A percentile compares a stretch with the other conserved stretches of the same genome.
These are phyloP conservation scores for Bos javanicus DNA, from an alignment of 2,113 vertebrate species.

Conservation along the genomic window DNA sequence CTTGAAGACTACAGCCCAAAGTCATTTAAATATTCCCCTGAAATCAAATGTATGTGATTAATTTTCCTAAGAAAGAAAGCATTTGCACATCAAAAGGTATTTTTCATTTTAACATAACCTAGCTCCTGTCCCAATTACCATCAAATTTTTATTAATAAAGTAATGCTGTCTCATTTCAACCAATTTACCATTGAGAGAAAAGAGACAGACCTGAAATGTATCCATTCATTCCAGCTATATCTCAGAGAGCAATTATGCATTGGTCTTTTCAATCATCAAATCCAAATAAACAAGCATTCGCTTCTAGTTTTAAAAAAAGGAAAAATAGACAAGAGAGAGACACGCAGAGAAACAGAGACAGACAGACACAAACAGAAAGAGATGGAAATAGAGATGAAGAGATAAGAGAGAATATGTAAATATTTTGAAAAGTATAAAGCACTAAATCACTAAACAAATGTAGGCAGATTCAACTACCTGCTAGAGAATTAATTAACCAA, in stretches of 20 bases:
- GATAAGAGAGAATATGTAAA: neutral
- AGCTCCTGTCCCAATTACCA: conserved; percentile 48
- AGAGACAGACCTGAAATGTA: conserved; percentile 9
- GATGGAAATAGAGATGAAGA: neutral
- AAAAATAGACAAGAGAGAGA: neutral
- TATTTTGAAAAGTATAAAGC: neutral
- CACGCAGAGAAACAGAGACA: neutral
- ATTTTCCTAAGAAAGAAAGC: conserved; percentile 34
- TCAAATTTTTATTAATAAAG: conserved; percentile 61
- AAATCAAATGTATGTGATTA: conserved; percentile 43
- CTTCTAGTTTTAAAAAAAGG: neutral
- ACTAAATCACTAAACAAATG: neutral
- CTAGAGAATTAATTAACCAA: neutral
- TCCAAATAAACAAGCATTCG: neutral
- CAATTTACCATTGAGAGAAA: conserved; percentile 16
- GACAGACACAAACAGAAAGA: neutral
- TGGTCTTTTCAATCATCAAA: neutral
- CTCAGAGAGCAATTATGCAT: conserved; percentile 12
- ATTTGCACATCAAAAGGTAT: conserved; percentile 62
- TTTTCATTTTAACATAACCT: conserved; percentile 52
- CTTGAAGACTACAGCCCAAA: neutral
- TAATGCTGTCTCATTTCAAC: conserved; percentile 30
- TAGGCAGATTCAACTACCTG: neutral
- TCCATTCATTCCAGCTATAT: neutral
- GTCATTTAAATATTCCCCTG: conserved; percentile 48